A percentile compares a stretch with the other conserved stretches of the same genome.
phyloP scores from a whole-genome alignment of 1,140 invertebrate species.

The Drosophila hydei region DNA sequence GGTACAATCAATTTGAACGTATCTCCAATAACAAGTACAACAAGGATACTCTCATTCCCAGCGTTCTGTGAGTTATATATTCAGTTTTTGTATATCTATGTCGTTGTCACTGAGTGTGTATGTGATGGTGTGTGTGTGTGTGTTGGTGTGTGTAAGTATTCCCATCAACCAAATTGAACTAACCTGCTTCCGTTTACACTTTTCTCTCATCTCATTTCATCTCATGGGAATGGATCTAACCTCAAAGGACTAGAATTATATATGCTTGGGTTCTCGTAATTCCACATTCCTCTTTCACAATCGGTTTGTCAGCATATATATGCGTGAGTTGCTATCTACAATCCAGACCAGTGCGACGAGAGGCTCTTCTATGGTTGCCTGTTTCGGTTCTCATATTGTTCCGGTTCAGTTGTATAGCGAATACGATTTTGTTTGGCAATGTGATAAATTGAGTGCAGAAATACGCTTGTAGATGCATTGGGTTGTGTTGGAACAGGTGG shows the following conservation, averaged over 20 bases:
- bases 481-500: background rate
- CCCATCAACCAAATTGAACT: constrained; percentile 32
- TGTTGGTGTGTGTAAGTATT: constrained; percentile 1
- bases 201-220: constrained; percentile 15
- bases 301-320: no score
- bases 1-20: constrained; percentile 46
- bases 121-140: constrained; percentile 12
- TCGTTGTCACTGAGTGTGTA: background rate
- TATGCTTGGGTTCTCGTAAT: background rate
- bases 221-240: constrained; percentile 10
- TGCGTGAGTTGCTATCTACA: no score
- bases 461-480: no score
- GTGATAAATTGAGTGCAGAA: no score
- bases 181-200: constrained; percentile 38
- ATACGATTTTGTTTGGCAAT: no score
- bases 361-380: background rate
- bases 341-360: background rate
- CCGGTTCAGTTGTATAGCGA: no score
- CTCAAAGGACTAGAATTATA: constrained; percentile 3
- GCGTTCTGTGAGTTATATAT: constrained; percentile 24
- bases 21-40: constrained; percentile 41
- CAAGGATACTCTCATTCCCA: constrained; percentile 39
- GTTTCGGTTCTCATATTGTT: background rate
- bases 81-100: background rate
- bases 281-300: no score